Base-by-base conservation (phyloP, 2,797 vertebrate genomes). In the Cirrhinus molitorella region DNA sequence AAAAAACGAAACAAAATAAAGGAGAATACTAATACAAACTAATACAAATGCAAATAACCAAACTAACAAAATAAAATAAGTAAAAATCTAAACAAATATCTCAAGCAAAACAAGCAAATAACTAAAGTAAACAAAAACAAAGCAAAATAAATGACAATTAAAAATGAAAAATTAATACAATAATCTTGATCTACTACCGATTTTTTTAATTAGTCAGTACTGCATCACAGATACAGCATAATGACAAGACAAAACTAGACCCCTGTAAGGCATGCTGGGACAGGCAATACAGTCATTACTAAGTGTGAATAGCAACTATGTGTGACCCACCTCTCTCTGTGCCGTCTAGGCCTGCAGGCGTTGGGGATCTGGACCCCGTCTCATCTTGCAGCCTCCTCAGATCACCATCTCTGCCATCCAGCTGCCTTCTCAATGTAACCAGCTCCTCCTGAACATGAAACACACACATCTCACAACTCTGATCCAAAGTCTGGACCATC, bases 401-500 rank as follows among this genome's bases (percentile, higher is more conserved):
- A 86, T 98, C 97, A 0, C 91, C 91, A 79, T 99, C 97, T 89
- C 94, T 97, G 89, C 96, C 95, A 88, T 98, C 97, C 86, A 99
- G 92, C 87, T 98, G 96, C 86, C 96, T 96, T 93, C 95, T 96
- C 90, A 99, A 90, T 68, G 93, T 89, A 47, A 89, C 85, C 43
- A 99, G 89, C 84, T 99, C 98, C 85, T 98, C 98, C 98, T 99
- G 92, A 67, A 45, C 85, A 81, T 89, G 75, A 90, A 88, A 92
- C 76, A 80, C 28, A 81, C 61, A 76, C 4, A n/a, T 21, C n/a
- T 40, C 10, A 43, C 61, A 65, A 55, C 9, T 13, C 12, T 55
- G 53, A 57, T 66, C 71, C 51, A 79, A 25, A 55, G 14, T 21
- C n/a, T 12, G 21, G n/a, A 65, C 53, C 19, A 45, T 59, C 47